Base-by-base conservation (phyloP, 2,797 vertebrate genomes). In the Malurus leucopterus region DNA sequence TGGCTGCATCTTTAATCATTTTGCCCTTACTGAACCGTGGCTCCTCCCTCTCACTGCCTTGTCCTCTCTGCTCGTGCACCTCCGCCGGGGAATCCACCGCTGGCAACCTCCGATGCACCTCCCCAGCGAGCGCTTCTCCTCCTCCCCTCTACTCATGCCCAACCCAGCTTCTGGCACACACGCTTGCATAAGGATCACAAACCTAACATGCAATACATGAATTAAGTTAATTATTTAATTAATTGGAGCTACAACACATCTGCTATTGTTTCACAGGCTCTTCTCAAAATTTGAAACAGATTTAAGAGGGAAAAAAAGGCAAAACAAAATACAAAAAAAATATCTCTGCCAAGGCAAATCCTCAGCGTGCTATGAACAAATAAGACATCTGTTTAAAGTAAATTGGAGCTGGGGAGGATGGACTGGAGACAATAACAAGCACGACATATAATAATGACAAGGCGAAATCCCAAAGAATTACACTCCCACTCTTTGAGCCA, bases 201-300 rank as follows among this genome's bases (percentile, higher is more conserved):
- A 92, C 80, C 76, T 93, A 86, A 93, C 91, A 74, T 79, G 90
- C 83, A 94, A 91, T 73, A 91, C 47, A 71, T 49, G 89, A 91
- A 94, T 94, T 94, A 93, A 70, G 76, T 88, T 94, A 95, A 96
- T 96, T 95, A 95, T 91, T 71, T 90, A 92, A 84, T 91, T 96
- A 96, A 92, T 86, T 89, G 72, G 68, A 87, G 67, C 76, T 94
- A 90, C 67, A 89, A 92, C 86, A 86, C 92, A 93, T 94, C 92
- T 94, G 92, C 92, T 90, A 88, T 92, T 95, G 91, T 92, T 95
- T 87, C 88, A 61, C 20, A 50, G 57, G 43, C 76, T 91, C 76
- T 64, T 95, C 74, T 76, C 88, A 88, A 93, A 93, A 94, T 86
- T 65, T 69, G 79, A 92, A 95, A 90, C 94, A 95, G 55, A 94